phyloP scores from a whole-genome alignment of 2,113 vertebrate genomes.

The Chionis minor region DNA sequence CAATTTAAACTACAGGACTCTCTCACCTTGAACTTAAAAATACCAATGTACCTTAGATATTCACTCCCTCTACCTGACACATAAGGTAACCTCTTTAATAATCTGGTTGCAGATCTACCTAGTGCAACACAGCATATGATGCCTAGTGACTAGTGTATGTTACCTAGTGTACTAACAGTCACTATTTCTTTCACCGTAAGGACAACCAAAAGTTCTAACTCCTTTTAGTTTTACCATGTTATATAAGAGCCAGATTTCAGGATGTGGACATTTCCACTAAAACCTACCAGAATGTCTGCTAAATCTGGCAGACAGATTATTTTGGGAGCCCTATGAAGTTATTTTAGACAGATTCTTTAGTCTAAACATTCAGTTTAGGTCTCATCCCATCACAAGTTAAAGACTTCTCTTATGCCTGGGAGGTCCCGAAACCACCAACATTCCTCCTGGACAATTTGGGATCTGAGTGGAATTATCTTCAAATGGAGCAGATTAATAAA shows the following conservation, averaged over 20 bases:
- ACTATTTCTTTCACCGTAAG: background rate
- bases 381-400: slow-evolving; percentile 8
- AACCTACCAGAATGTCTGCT: slow-evolving; percentile 12
- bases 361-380: slow-evolving; percentile 30
- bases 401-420: background rate
- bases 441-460: background rate
- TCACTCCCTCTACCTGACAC: background rate
- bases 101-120: background rate
- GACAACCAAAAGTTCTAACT: background rate
- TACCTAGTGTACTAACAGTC: background rate
- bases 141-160: background rate
- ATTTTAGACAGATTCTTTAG: slow-evolving; percentile 26
- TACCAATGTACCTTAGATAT: background rate
- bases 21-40: background rate
- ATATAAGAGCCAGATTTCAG: slow-evolving; percentile 20
- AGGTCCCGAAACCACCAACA: slow-evolving; percentile 18
- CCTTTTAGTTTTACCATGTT: background rate
- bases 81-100: background rate
- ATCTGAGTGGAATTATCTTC: slow-evolving; percentile 41
- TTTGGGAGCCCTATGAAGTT: slow-evolving; percentile 1
- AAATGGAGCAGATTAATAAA: slow-evolving; percentile 13
- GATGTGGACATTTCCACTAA: slow-evolving; percentile 3
- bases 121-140: background rate
- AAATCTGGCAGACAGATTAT: slow-evolving; percentile 30
- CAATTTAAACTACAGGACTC: background rate